These are phyloP conservation scores for Poecilia gillii DNA, from an alignment of 2,797 vertebrate species.

Conservation along the genomic window DNA sequence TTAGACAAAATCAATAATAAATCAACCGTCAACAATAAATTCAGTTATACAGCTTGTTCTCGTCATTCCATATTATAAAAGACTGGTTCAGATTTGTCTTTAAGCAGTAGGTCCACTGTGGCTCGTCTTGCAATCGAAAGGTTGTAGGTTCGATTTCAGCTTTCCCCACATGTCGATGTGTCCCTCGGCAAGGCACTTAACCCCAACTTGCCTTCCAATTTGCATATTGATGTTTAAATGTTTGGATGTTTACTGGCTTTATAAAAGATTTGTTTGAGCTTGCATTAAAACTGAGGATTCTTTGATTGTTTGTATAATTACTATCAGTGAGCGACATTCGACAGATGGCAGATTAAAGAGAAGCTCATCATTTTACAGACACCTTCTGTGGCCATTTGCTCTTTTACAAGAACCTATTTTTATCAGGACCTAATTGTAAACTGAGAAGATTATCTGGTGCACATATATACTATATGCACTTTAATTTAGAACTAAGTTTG, in stretches of 20 bases:
- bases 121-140: not conserved
- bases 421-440: not conserved
- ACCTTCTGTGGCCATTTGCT: not conserved
- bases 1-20: not conserved
- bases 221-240: too few relatives aligned
- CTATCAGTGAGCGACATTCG: constrained; percentile 48
- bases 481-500: not conserved
- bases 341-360: constrained; percentile 53
- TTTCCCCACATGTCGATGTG: not conserved
- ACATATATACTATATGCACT: not conserved
- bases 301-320: constrained; percentile 44
- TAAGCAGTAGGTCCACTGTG: not conserved
- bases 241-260: constrained; percentile 28
- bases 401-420: not conserved
- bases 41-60: not conserved
- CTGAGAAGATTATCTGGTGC: not conserved
- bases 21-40: not conserved
- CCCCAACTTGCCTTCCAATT: too few relatives aligned
- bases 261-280: constrained; percentile 31
- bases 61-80: not conserved
- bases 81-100: not conserved
- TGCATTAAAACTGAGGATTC: constrained; percentile 28
- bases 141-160: not conserved
- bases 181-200: not conserved
- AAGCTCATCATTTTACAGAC: constrained; percentile 26